phyloP scores from a whole-genome alignment of 2,888 invertebrate genomes.

The Orthosia gothica region DNA sequence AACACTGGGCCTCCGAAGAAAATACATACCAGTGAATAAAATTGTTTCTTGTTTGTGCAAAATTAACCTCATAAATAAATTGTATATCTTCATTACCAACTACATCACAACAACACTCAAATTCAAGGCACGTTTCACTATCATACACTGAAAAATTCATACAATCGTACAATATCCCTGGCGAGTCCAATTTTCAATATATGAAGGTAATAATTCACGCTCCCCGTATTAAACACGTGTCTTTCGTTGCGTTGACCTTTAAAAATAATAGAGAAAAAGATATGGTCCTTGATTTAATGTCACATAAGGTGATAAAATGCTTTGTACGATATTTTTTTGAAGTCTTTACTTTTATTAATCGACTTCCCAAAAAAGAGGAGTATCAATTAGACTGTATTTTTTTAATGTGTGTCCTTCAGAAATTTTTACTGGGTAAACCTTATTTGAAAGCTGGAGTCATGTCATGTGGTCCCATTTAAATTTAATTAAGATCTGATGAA shows the following conservation, averaged over 20 bases:
- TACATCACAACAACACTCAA: background rate
- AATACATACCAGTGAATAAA: background rate
- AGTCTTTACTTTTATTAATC: background rate
- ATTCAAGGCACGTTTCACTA: constrained; percentile 16
- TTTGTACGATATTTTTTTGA: background rate
- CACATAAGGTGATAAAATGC: background rate
- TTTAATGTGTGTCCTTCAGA: no score
- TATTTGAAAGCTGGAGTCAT: no score
- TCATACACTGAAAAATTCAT: constrained; percentile 52
- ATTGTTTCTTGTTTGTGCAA: background rate
- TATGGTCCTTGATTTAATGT: constrained; percentile 10
- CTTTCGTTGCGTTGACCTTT: constrained; percentile 33
- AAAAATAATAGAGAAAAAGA: constrained; percentile 21
- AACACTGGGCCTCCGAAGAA: no score
- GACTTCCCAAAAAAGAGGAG: no score
- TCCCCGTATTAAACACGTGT: constrained; percentile 19
- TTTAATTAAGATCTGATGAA: no score
- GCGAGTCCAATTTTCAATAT: constrained; percentile 62
- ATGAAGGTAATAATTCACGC: constrained; percentile 56
- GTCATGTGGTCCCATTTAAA: no score
- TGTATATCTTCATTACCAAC: background rate
- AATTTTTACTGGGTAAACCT: no score
- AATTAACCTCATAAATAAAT: background rate
- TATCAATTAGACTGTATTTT: no score
- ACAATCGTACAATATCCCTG: constrained; percentile 23